These are phyloP conservation scores for Hylaeus volcanicus DNA, from an alignment of 1,140 invertebrate species.

Conservation along the genomic window DNA sequence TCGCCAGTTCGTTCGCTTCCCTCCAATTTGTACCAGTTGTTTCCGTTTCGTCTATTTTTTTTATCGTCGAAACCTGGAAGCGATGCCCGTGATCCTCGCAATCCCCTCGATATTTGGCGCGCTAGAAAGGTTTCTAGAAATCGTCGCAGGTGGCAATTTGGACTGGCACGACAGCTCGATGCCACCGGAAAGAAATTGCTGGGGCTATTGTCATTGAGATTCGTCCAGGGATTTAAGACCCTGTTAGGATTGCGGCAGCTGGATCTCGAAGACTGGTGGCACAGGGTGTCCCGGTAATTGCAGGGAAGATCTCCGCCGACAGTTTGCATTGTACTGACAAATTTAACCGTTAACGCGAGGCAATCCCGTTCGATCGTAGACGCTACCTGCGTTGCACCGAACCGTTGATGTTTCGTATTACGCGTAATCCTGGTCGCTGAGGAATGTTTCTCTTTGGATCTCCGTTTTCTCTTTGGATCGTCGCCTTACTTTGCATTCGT, in stretches of 20 bases:
- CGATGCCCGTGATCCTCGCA: background rate
- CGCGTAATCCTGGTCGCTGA: background rate
- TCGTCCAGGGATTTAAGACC: slow-evolving; percentile 24
- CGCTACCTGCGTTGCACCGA: slow-evolving; percentile 1
- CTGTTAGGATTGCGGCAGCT: slow-evolving; percentile 23
- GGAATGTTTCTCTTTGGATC: background rate
- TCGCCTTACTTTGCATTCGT: background rate
- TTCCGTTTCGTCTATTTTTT: background rate
- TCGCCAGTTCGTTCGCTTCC: too few relatives aligned
- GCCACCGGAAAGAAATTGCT: slow-evolving; percentile 15
- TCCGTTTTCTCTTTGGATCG: too few relatives aligned
- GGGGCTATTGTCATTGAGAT: slow-evolving; percentile 17
- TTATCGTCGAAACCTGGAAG: background rate
- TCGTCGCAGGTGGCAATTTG: slow-evolving; percentile 1
- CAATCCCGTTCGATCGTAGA: slow-evolving; percentile 38
- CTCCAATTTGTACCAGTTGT: background rate
- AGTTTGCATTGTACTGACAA: slow-evolving; percentile 44
- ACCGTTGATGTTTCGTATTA: background rate
- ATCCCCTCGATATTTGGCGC: background rate
- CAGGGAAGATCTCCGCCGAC: slow-evolving; percentile 30
- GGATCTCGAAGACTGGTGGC: slow-evolving; percentile 17
- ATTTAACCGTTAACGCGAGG: slow-evolving; percentile 51
- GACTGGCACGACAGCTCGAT: background rate
- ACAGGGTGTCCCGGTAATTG: slow-evolving; percentile 33
- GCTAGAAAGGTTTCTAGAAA: background rate